These are phyloP conservation scores for Acanthurus lineatus DNA, from an alignment of 2,797 vertebrate species.

Conservation along the genomic window DNA sequence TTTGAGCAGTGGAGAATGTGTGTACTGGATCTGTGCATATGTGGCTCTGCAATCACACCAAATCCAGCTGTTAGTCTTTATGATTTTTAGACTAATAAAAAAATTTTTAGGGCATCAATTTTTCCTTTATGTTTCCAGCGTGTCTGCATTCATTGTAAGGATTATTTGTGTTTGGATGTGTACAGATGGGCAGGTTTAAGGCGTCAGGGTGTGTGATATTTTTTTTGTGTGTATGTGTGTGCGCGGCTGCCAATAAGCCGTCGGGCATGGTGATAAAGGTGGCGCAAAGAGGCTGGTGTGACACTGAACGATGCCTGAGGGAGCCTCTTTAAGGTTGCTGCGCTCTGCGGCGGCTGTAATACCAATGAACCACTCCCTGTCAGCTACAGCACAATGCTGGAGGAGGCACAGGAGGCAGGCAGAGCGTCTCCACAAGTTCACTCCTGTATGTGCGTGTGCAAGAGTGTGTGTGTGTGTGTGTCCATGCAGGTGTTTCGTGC, in stretches of 20 bases:
- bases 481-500: slow-evolving; percentile 7
- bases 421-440: slow-evolving; percentile 47
- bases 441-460: slow-evolving; percentile 16
- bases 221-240: not conserved
- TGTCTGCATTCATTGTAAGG: slow-evolving; percentile 16
- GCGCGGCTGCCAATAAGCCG: not conserved
- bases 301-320: slow-evolving; percentile 61
- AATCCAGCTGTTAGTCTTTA: not conserved
- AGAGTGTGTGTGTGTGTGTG: not conserved
- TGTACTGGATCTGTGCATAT: not conserved
- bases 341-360: slow-evolving; percentile 66
- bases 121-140: not conserved
- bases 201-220: not conserved
- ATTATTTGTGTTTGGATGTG: not conserved
- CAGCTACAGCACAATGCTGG: slow-evolving; percentile 55
- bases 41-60: not conserved
- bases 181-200: slow-evolving; percentile 13
- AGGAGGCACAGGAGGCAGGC: slow-evolving; percentile 50
- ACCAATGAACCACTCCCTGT: slow-evolving; percentile 78
- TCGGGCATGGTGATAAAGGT: slow-evolving; percentile 24
- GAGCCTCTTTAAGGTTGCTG: slow-evolving; percentile 68
- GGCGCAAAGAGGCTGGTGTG: slow-evolving; percentile 40
- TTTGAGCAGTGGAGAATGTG: not conserved
- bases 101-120: too few relatives aligned
- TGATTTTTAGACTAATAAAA: too few relatives aligned